Percentiles rank a stretch among this genome's conserved stretches.
phyloP scores from a whole-genome alignment of 2,113 vertebrate genomes.

The Rhabdornis inornatus region DNA sequence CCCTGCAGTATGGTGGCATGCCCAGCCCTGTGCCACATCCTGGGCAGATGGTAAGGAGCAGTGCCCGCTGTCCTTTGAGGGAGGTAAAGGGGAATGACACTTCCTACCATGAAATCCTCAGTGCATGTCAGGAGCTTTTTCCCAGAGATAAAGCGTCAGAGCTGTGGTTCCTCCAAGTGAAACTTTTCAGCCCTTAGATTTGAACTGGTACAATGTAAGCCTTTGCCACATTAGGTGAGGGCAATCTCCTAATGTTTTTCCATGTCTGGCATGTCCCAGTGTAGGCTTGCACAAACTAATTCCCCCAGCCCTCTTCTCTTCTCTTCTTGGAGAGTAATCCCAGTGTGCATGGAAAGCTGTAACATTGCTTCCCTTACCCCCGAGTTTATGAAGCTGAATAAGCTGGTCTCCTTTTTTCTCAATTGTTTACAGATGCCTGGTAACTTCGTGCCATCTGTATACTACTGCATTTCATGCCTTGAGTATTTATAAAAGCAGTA shows the following conservation, averaged over 20 bases:
- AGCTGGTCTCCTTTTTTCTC: not conserved
- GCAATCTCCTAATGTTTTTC: not conserved
- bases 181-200: not conserved
- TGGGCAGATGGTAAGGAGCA: slow-evolving; percentile 67
- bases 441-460: slow-evolving; percentile 23
- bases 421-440: not conserved
- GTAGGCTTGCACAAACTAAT: not conserved
- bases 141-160: not conserved
- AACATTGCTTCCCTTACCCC: not conserved
- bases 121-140: not conserved
- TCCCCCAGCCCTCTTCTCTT: not conserved
- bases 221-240: not conserved
- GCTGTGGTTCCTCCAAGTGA: not conserved
- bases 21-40: slow-evolving; percentile 64
- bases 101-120: not conserved
- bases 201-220: not conserved
- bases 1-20: slow-evolving; percentile 68
- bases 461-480: not conserved
- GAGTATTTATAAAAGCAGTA: slow-evolving; percentile 5
- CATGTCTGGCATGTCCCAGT: fast-evolving
- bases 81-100: not conserved
- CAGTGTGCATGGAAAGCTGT: not conserved
- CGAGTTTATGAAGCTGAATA: not conserved
- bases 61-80: not conserved
- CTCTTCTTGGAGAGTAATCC: not conserved